Evolutionary conservation across 2,888 invertebrate genomes (phyloP).

Genomic region (Linnaemya tessellans): DNA sequence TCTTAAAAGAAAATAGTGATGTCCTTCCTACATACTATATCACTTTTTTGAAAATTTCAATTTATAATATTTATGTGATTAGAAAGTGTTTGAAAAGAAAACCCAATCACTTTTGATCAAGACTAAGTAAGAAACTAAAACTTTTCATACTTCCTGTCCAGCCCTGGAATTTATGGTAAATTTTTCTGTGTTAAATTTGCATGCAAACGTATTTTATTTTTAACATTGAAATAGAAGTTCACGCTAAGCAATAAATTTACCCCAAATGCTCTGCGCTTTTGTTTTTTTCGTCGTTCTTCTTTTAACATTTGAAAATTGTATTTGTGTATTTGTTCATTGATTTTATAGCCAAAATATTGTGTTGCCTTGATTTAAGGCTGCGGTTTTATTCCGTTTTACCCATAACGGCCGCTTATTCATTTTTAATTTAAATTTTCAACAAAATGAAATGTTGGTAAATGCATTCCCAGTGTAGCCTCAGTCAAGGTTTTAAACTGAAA

Average conservation of each 20-base stretch:
- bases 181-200: not conserved
- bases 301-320: not conserved
- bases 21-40: too few species aligned
- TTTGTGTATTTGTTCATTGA: conserved; percentile 10
- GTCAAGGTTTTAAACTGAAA: conserved; percentile 15
- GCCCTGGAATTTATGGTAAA: not conserved
- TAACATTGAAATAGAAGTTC: not conserved
- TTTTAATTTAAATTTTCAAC: conserved; percentile 22
- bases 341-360: conserved; percentile 8
- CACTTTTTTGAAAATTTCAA: too few species aligned
- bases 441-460: conserved; percentile 4
- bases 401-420: not conserved
- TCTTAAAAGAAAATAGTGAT: too few species aligned
- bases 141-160: too few species aligned
- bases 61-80: too few species aligned
- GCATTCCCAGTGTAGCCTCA: not conserved
- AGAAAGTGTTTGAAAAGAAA: too few species aligned
- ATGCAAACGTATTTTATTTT: not conserved
- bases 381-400: conserved; percentile 4
- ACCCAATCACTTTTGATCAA: too few species aligned
- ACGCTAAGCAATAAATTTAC: not conserved
- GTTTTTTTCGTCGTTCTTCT: not conserved
- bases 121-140: too few species aligned
- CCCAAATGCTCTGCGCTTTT: not conserved
- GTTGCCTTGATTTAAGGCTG: conserved; percentile 3